A percentile compares a stretch with the other conserved stretches of the same genome.
Conservation (phyloP, 2,797 vertebrate genomes). For the Stomatorhinus walkeri region DNA sequence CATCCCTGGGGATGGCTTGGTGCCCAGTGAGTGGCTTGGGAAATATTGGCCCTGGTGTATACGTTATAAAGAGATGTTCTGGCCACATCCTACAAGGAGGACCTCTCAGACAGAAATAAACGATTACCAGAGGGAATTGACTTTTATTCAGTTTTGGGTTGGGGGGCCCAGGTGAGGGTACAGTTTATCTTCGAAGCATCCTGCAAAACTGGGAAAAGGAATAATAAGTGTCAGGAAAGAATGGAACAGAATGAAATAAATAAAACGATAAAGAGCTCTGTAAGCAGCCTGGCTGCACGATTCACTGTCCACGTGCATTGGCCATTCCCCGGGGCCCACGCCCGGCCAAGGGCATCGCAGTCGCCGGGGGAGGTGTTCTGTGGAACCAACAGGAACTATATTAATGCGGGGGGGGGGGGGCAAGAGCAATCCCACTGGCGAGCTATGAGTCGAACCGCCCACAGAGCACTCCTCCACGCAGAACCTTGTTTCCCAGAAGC, state of each 20-base stretch:
- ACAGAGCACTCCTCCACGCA: slow-evolving; percentile 46
- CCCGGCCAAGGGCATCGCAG: slow-evolving; percentile 16
- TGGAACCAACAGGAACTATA: slow-evolving; percentile 28
- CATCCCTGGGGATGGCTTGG: neutral
- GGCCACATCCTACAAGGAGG: neutral
- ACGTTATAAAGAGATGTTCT: neutral
- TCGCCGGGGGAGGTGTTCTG: slow-evolving; percentile 30
- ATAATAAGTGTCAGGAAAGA: slow-evolving; percentile 2
- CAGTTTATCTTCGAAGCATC: neutral
- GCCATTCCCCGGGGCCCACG: slow-evolving; percentile 39
- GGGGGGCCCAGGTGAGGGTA: neutral
- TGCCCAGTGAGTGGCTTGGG: neutral
- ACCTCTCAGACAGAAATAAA: neutral
- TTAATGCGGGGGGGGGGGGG: slow-evolving; percentile 30
- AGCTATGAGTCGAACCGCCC: slow-evolving; percentile 45
- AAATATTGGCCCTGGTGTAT: neutral
- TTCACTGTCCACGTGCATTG: slow-evolving; percentile 26
- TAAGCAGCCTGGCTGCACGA: slow-evolving; percentile 30
- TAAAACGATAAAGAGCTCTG: slow-evolving; percentile 51
- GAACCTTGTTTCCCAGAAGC: neutral
- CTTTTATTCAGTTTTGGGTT: neutral
- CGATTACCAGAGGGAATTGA: neutral
- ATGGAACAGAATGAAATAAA: slow-evolving; percentile 9
- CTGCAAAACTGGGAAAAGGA: neutral
- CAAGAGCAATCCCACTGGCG: slow-evolving; percentile 36